These are phyloP conservation scores for Penaeus chinensis DNA, from an alignment of 1,140 invertebrate species.

Conservation along the genomic window DNA sequence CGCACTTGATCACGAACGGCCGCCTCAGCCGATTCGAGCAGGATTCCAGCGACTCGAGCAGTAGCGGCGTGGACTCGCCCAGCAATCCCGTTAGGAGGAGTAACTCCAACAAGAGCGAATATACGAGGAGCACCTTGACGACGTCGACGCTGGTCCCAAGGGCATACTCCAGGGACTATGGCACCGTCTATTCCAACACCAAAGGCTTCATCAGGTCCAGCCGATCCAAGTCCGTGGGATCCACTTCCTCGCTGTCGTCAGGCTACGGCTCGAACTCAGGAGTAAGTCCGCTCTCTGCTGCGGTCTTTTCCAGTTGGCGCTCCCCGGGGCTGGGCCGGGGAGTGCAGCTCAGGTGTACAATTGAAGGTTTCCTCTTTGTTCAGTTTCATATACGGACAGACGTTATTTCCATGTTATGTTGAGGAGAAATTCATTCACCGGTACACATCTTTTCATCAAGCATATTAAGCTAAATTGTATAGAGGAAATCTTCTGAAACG, in stretches of 20 bases:
- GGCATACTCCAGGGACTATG: constrained; percentile 25
- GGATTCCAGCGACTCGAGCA: constrained; percentile 12
- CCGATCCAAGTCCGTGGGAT: constrained; percentile 45
- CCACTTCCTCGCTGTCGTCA: constrained; percentile 34
- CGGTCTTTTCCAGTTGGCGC: too few relatives aligned
- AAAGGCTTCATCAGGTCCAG: constrained; percentile 38
- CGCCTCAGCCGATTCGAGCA: not conserved
- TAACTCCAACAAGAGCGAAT: constrained; percentile 24
- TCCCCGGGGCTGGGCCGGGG: too few relatives aligned
- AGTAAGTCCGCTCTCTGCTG: constrained; percentile 31
- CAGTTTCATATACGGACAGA: too few relatives aligned
- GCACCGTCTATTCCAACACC: constrained; percentile 27
- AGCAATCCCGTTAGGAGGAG: constrained; percentile 5
- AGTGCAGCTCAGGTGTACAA: too few relatives aligned
- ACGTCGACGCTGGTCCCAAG: not conserved
- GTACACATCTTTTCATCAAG: too few relatives aligned
- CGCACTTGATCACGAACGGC: not conserved
- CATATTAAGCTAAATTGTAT: too few relatives aligned
- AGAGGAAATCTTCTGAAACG: too few relatives aligned
- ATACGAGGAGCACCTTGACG: not conserved
- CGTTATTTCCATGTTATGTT: too few relatives aligned
- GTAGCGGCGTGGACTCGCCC: not conserved
- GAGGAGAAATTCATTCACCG: too few relatives aligned
- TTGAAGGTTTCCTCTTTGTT: too few relatives aligned
- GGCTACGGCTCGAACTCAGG: constrained; percentile 43